A percentile compares a stretch with the other conserved stretches of the same genome.
phyloP scores from a whole-genome alignment of 2,113 vertebrate genomes.

The Nycticryphes semicollaris region DNA sequence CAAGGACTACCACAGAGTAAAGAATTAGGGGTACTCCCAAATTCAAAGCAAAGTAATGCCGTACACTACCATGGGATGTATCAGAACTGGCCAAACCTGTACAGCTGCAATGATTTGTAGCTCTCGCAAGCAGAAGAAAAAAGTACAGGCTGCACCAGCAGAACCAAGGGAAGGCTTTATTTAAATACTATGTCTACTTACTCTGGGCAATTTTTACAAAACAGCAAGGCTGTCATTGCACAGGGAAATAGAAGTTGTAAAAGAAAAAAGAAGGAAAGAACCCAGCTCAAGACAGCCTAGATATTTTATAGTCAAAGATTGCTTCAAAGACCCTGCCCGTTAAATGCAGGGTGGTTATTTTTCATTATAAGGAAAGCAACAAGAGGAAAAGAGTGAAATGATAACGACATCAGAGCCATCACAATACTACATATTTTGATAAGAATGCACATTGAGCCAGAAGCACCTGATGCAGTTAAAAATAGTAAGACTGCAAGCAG shows the following conservation, averaged over 20 bases:
- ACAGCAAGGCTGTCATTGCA: background rate
- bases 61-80: background rate
- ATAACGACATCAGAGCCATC: background rate
- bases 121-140: background rate
- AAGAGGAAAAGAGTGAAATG: background rate
- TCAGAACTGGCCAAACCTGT: constrained; percentile 45
- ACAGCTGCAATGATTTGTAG: background rate
- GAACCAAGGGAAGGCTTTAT: background rate
- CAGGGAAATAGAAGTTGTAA: background rate
- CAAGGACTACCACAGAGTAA: background rate
- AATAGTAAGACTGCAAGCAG: background rate
- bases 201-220: background rate
- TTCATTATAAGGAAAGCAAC: background rate
- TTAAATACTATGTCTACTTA: background rate
- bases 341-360: background rate
- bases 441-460: background rate
- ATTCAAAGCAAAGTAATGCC: background rate
- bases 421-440: background rate
- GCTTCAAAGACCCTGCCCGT: background rate
- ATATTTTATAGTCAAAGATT: background rate
- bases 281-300: background rate
- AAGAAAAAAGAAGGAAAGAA: background rate
- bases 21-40: background rate
- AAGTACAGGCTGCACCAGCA: background rate
- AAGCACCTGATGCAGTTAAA: background rate